Base-by-base conservation (phyloP, 2,888 invertebrate genomes). In the Oithona nana region DNA sequence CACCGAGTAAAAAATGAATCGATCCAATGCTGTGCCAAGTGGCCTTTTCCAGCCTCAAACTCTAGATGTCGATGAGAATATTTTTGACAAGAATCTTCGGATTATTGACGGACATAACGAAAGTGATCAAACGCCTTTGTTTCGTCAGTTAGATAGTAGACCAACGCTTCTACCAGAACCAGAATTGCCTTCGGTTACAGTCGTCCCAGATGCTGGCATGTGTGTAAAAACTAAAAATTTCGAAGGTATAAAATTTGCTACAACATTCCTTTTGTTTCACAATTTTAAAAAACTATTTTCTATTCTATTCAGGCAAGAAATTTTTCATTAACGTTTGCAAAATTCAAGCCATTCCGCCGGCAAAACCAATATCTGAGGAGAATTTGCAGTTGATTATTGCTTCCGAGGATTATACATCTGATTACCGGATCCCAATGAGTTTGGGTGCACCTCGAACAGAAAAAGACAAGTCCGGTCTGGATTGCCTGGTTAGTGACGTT, bases 401-500 rank as follows among this genome's bases (percentile, higher is more conserved):
- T 11, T n/a, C 24, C n/a, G 57, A 57, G 2, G 28, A 57, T 4
- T 57, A 57, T 57, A n/a, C 24, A n/a, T 28, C 28, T n/a, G n/a
- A 24, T 28, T 57, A 28, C 6, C 11, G 57, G n/a, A 28, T 57
- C 2, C 57, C 57, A 3, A 57, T 57, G 57, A 57, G 57, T 4
- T 29, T 57, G 28, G 57, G 57, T 13, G 28, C 57, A 11, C 57
- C 57, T 29, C 26, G 57, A 28, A 28, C 24, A n/a, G 57, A 57
- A 28, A 57, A 57, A 28, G 57, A 57, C 57, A 57, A 57, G 57
- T 57, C 57, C n/a, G 20, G 26, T n/a, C 2, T 28, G 28, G n/a
- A 2, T n/a, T 57, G 57, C 6, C 28, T 28, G n/a, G 57, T 28
- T 2, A n/a, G 26, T 28, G 57, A 57, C 4, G 57, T 57, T 13